Percentiles rank a stretch among this genome's conserved stretches.
Conservation (phyloP, 2,113 vertebrate genomes). For the Oreochromis aureus region DNA sequence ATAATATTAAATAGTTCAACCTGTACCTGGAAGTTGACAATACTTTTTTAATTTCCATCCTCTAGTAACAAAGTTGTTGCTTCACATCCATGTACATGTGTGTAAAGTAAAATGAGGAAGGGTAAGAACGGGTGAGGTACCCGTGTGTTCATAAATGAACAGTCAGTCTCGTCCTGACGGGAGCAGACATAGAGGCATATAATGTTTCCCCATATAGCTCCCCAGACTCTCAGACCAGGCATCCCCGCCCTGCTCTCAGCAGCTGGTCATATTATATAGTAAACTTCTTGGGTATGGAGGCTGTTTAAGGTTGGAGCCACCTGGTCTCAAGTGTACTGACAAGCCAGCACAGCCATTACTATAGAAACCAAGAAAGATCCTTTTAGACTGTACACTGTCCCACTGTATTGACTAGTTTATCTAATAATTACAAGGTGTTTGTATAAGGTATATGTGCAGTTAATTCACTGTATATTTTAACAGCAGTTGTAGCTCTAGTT, state of each 20-base stretch:
- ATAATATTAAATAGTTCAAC: no score
- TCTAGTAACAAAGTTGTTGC: not conserved
- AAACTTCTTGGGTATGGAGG: slow-evolving; percentile 12
- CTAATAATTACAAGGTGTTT: not conserved
- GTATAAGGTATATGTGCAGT: not conserved
- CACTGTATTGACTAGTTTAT: not conserved
- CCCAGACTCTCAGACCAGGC: not conserved
- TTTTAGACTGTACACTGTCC: not conserved
- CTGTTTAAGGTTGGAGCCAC: not conserved
- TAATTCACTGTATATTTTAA: not conserved
- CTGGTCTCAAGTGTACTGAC: not conserved
- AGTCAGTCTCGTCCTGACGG: slow-evolving; percentile 10
- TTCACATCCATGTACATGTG: not conserved
- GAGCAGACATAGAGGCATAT: slow-evolving; percentile 45
- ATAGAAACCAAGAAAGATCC: not conserved
- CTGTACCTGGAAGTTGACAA: not conserved
- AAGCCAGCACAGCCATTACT: not conserved
- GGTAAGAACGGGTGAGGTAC: slow-evolving; percentile 48
- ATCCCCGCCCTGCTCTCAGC: not conserved
- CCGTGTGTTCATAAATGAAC: slow-evolving; percentile 9
- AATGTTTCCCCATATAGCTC: slow-evolving; percentile 44
- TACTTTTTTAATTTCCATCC: not conserved
- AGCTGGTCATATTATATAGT: slow-evolving; percentile 25
- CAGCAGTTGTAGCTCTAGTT: not conserved
- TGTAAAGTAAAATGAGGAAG: not conserved